Percentiles rank a stretch among this genome's conserved stretches.
These are phyloP conservation scores for Agrotis exclamationis DNA, from an alignment of 2,888 invertebrate genomes.

Conservation along the genomic window DNA sequence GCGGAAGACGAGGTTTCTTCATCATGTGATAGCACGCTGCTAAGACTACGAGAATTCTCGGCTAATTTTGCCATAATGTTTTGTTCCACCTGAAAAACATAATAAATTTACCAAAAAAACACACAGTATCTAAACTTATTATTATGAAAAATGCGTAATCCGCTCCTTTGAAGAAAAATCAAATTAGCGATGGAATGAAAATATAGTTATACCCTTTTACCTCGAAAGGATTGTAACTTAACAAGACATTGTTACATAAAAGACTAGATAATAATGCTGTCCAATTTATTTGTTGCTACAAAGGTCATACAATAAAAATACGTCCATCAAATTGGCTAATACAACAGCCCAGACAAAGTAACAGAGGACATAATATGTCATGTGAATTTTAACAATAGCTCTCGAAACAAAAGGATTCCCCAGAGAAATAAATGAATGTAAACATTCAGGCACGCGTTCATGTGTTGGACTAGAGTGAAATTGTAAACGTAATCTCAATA, in stretches of 20 bases:
- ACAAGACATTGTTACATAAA: neutral
- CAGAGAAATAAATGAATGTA: constrained; percentile 43
- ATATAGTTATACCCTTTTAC: no score
- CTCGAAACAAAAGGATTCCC: constrained; percentile 36
- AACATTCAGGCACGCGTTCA: constrained; percentile 27
- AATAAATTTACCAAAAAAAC: neutral
- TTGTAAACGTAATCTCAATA: constrained; percentile 37
- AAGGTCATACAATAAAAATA: constrained; percentile 1
- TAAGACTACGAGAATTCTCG: constrained; percentile 83
- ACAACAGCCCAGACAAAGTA: constrained; percentile 8
- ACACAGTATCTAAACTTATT: no score
- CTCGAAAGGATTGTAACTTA: neutral
- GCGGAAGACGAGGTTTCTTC: constrained; percentile 83
- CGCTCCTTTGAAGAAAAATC: no score
- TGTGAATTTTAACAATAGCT: constrained; percentile 40
- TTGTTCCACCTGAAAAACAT: constrained; percentile 78
- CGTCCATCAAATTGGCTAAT: constrained; percentile 14
- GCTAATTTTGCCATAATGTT: constrained; percentile 80
- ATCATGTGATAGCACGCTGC: constrained; percentile 84
- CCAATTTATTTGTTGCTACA: constrained; percentile 1
- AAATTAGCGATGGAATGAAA: no score
- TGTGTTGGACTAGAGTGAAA: constrained; percentile 23
- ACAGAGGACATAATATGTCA: constrained; percentile 26
- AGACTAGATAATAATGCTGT: neutral
- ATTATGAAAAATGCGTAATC: no score